Conservation (phyloP, 1,140 invertebrate genomes). For the Apocrypta bakeri region DNA sequence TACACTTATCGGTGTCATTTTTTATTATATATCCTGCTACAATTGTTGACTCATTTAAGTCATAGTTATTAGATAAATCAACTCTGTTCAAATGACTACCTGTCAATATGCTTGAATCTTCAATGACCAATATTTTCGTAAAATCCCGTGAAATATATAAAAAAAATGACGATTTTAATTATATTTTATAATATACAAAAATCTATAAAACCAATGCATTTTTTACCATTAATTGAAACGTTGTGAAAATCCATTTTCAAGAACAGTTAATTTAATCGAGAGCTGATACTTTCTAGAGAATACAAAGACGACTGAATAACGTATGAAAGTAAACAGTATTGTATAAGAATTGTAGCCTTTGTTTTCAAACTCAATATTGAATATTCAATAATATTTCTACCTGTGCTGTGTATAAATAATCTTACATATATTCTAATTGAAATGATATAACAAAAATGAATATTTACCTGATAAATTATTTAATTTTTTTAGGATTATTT, state of each 20-base stretch:
- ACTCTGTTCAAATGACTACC: not conserved
- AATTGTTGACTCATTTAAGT: not conserved
- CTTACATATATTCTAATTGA: too few relatives aligned
- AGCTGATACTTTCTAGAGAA: too few relatives aligned
- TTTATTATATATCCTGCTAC: slow-evolving; percentile 3
- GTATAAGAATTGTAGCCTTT: too few relatives aligned
- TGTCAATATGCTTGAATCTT: not conserved
- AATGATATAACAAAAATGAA: too few relatives aligned
- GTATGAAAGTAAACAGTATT: too few relatives aligned
- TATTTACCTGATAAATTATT: too few relatives aligned
- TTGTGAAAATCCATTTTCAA: not conserved
- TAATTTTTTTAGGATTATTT: not conserved
- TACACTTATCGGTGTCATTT: not conserved
- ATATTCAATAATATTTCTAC: too few relatives aligned
- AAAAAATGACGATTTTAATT: not conserved
- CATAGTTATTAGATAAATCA: slow-evolving; percentile 11
- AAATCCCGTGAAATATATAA: not conserved
- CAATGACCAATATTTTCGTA: not conserved
- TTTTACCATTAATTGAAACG: not conserved
- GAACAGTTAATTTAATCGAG: not conserved
- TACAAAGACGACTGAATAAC: too few relatives aligned
- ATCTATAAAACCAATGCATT: not conserved
- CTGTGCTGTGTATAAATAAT: too few relatives aligned
- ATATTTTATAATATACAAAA: not conserved
- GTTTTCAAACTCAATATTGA: too few relatives aligned